Evolutionary conservation across 2,888 invertebrate species (phyloP), one percentile per base, ranked within the genome.

Genomic region (Philaethria dido): DNA sequence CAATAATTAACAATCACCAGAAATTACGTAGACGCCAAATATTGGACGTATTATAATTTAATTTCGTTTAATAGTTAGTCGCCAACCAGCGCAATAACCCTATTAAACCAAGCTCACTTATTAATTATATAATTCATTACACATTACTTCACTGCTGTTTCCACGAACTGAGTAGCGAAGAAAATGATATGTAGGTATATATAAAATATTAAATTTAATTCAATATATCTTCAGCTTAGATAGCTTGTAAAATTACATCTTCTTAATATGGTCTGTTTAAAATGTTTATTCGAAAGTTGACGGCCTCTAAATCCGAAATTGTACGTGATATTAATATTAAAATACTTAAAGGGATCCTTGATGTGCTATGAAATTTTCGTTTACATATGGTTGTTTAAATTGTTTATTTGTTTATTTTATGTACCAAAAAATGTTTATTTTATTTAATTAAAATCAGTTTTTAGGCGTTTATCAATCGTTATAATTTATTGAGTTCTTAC

Each of bases 241-340:
- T 11, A 45, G 16, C 13, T 60, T 33, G 25, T 45, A 13, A 60
- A 29, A 29, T 36, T 36, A 13, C 29, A 29, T 20, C 11, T 1
- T 52, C 47, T 48, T 20, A 57, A 22, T 55, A 36, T 11, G 39
- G 57, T 39, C 55, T 39, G 57, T 25, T 47, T 47, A 47, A 36
- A 57, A 64, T 57, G 57, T 36, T 64, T 48, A 57, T 57, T 64
- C 57, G 64, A 64, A 64, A 64, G 64, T 64, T 57, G 64, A 36
- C 36, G 64, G 48, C 64, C 64, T 64, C 39, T 64, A 64, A 48
- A 50, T 39, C 22, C 44, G 57, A 47, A 47, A 57, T 48, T 54
- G 25, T 60, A 47, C 60, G 54, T 44, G 42, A 54, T 63, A 44
- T 54, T 42, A 63, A 54, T 64, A 64, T 64, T 39, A 6, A 57